Evolutionary conservation across 2,888 invertebrate species (phyloP).

Genomic region (Tipula confusa): DNA sequence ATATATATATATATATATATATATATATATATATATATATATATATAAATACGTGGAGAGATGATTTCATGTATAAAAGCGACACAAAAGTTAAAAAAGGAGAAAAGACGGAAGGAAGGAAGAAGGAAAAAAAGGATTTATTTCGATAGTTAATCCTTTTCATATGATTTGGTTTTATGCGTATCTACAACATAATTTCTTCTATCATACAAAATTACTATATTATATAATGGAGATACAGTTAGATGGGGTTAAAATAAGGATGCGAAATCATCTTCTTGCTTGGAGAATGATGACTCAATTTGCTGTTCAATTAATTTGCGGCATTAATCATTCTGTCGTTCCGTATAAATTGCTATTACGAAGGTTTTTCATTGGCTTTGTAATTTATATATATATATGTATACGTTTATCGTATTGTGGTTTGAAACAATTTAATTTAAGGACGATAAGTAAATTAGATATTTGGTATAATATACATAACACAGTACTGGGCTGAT

Average conservation of each 20-base stretch:
- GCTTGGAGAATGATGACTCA: not conserved
- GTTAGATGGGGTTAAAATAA: conserved; percentile 1
- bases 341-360: not conserved
- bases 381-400: not conserved
- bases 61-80: not conserved
- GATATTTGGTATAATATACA: not conserved
- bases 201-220: not conserved
- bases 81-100: not conserved
- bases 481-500: no score
- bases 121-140: not conserved
- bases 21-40: not conserved
- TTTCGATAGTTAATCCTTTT: conserved; percentile 20
- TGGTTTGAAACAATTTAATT: not conserved
- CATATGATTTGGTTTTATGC: not conserved
- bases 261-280: conserved; percentile 20
- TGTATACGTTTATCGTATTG: not conserved
- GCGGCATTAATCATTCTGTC: not conserved
- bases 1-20: not conserved
- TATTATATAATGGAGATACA: not conserved
- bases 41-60: not conserved
- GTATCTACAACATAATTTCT: not conserved
- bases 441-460: not conserved
- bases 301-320: conserved; percentile 20
- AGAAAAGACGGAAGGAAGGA: not conserved
- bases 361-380: not conserved